Conservation (phyloP, 2,113 vertebrate species). For the Phylloscopus trochilus region DNA sequence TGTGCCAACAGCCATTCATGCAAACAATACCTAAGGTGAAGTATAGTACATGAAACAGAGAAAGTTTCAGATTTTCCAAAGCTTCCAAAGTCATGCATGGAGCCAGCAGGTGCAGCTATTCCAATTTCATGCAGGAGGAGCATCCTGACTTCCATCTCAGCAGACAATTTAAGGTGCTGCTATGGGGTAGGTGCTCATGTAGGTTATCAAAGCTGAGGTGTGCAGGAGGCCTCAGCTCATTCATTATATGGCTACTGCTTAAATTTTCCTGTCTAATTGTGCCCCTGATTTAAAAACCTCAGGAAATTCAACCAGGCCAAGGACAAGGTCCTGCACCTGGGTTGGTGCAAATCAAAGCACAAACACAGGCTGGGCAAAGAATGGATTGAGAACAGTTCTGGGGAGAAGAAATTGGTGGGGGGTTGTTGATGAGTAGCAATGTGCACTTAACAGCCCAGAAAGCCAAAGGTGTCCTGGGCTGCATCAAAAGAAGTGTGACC, state of each 20-base stretch:
- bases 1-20: background rate
- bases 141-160: background rate
- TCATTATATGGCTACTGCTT: background rate
- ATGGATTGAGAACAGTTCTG: too few relatives aligned
- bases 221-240: background rate
- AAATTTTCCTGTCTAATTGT: background rate
- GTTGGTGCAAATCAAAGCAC: background rate
- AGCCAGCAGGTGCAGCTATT: background rate
- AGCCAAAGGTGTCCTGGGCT: background rate
- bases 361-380: background rate
- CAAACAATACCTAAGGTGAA: background rate
- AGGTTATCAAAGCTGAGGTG: background rate
- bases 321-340: background rate
- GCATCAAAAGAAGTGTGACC: background rate
- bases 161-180: background rate
- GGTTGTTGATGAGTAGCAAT: background rate
- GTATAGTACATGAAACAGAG: background rate
- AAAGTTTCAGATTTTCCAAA: background rate
- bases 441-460: background rate
- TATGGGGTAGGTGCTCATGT: background rate
- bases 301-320: fast-evolving
- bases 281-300: background rate
- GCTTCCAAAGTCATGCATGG: background rate
- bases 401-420: fast-evolving
- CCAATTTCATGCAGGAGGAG: fast-evolving